These are phyloP conservation scores for Grammomys surdaster DNA, from an alignment of 2,113 vertebrate genomes.

Conservation along the genomic window DNA sequence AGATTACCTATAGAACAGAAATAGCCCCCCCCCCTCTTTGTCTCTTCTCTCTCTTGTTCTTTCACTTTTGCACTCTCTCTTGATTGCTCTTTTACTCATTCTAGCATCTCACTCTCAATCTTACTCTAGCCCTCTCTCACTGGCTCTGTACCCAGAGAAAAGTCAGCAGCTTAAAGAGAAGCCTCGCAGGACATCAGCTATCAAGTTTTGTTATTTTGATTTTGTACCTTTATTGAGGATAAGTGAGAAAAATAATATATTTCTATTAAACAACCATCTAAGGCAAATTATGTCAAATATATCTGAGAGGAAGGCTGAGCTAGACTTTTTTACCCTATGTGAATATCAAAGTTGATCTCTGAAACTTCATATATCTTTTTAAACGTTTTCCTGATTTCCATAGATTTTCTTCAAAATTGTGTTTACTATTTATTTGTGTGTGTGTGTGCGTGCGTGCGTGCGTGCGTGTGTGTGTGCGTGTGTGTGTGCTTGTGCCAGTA, in stretches of 20 bases:
- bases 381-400: not conserved
- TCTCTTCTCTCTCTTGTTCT: not conserved
- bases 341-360: conserved; percentile 27
- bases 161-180: not conserved
- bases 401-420: conserved; percentile 12
- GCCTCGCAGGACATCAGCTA: not conserved
- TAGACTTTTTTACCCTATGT: not conserved
- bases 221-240: not conserved
- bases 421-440: conserved; percentile 12
- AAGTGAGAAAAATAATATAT: not conserved
- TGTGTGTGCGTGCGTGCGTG: too few relatives aligned
- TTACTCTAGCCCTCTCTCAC: not conserved
- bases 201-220: not conserved
- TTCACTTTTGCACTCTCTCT: not conserved
- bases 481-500: not conserved
- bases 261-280: not conserved
- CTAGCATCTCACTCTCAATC: too few relatives aligned
- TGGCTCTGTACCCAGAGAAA: not conserved
- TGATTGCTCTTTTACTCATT: too few relatives aligned
- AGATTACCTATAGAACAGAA: not conserved
- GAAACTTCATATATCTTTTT: not conserved
- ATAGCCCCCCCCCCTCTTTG: not conserved
- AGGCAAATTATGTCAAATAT: not conserved
- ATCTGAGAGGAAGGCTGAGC: not conserved
- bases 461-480: not conserved